A percentile compares a stretch with the other conserved stretches of the same genome.
Evolutionary conservation across 2,113 vertebrate genomes (phyloP).

Genomic region (Microtus montanus): DNA sequence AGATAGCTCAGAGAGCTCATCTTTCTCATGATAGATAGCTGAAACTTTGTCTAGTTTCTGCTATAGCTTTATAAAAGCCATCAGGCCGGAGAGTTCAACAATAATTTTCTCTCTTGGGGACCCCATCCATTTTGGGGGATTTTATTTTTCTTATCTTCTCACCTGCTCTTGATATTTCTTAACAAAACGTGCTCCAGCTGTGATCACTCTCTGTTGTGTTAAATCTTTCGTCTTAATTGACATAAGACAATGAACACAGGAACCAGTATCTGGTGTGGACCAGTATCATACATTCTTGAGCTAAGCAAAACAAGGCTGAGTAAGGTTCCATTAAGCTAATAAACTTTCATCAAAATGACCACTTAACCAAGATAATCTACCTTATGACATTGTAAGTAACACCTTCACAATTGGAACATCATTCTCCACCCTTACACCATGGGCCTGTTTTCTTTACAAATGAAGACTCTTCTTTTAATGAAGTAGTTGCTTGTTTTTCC

Average conservation of each 20-base stretch:
- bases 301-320: not conserved
- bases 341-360: not conserved
- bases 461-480: not conserved
- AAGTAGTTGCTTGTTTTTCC: not conserved
- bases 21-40: not conserved
- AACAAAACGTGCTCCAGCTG: not conserved
- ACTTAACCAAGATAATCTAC: not conserved
- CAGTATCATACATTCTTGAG: not conserved
- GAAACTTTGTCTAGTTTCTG: not conserved
- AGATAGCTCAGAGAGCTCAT: not conserved
- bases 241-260: not conserved
- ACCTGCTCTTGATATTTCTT: not conserved
- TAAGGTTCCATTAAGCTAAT: not conserved
- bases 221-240: not conserved
- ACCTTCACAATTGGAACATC: not conserved
- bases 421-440: not conserved
- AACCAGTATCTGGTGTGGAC: not conserved
- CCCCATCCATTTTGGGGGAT: not conserved
- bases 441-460: not conserved
- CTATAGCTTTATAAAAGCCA: not conserved
- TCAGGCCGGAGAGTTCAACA: not conserved
- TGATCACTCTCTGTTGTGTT: too few species aligned
- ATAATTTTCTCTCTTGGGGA: not conserved
- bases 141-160: not conserved
- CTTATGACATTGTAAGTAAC: not conserved